Base-by-base conservation (phyloP, 1,140 invertebrate genomes). In the Diorhabda sublineata region DNA sequence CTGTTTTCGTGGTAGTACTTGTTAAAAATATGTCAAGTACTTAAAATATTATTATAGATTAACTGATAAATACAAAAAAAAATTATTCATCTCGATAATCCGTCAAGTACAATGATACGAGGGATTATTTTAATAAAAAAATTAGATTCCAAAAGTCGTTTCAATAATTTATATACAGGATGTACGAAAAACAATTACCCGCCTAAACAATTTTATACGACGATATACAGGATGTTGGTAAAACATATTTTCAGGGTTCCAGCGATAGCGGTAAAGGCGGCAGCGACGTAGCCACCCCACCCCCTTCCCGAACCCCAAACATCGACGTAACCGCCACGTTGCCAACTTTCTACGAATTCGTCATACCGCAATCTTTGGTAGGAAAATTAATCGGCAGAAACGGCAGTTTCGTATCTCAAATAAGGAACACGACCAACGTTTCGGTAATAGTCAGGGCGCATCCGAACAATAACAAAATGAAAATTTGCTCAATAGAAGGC, bases 321-420 rank as follows among this genome's bases (percentile, higher is more conserved):
- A 42, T 69, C 4, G 47, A 58, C 61, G 52, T 66, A 3, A 66
- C 64, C 9, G n/a, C 42, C 6, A 67, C 66, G 5, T 42, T 74
- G 11, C 67, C 62, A n/a, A 69, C 66, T 72, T 77, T 83, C 44
- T 92, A 91, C 74, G 88, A 96, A 77, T 97, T 97, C 83, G 84
- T 89, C 71, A 89, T 97, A 74, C 91, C 93, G 6, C 87, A 89
- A 74, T 81, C 84, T 58, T 79, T 95, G 59, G 94, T 96, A 69
- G 96, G 96, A 9, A 86, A 90, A 47, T 83, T 98, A 66, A 97
- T 98, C 78, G 96, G 96, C 44, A 88, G 87, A 74, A 87, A 90
- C 73, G 94, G 95, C 41, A 83, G 84, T n/a, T 91, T 90, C 81
- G 89, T 98, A 8, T 89, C 91, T 64, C 86, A 87, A 73, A 91